Evolutionary conservation across 2,113 vertebrate genomes (phyloP).

Genomic region (Oceanites oceanicus): DNA sequence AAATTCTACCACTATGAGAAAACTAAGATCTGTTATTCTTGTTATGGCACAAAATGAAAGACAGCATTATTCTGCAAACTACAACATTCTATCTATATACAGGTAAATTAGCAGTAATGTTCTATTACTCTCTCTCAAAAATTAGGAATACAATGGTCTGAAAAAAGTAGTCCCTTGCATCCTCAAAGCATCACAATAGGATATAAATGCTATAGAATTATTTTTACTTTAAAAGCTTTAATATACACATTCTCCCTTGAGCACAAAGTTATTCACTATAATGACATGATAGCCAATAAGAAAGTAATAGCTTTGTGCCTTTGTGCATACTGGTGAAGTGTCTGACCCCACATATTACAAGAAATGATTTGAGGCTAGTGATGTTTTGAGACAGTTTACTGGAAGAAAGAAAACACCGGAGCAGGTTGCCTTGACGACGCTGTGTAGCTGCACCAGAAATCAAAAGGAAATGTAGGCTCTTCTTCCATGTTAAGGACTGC

Average conservation of each 20-base stretch:
- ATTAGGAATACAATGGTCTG: neutral
- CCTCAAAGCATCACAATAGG: neutral
- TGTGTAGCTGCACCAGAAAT: constrained; percentile 31
- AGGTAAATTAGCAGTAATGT: constrained; percentile 30
- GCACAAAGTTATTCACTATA: constrained; percentile 34
- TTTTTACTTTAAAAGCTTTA: constrained; percentile 58
- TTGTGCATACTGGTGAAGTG: constrained; percentile 25
- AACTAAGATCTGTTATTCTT: neutral
- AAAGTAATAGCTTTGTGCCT: constrained; percentile 56
- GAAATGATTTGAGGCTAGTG: constrained; percentile 14
- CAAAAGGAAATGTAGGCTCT: constrained; percentile 11
- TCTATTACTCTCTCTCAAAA: neutral
- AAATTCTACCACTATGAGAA: neutral
- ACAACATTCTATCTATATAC: neutral
- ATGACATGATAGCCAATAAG: constrained; percentile 18
- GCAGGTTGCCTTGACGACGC: constrained; percentile 74
- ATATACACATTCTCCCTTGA: constrained; percentile 19
- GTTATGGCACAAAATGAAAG: neutral
- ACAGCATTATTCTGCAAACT: neutral
- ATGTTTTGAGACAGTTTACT: constrained; percentile 55
- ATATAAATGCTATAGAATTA: constrained; percentile 11
- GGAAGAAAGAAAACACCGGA: constrained; percentile 15
- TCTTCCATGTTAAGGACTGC: neutral
- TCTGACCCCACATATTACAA: constrained; percentile 43
- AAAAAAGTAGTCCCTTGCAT: constrained; percentile 9